Conservation (phyloP, 2,888 invertebrate species). For the Tachystola acroxantha region DNA sequence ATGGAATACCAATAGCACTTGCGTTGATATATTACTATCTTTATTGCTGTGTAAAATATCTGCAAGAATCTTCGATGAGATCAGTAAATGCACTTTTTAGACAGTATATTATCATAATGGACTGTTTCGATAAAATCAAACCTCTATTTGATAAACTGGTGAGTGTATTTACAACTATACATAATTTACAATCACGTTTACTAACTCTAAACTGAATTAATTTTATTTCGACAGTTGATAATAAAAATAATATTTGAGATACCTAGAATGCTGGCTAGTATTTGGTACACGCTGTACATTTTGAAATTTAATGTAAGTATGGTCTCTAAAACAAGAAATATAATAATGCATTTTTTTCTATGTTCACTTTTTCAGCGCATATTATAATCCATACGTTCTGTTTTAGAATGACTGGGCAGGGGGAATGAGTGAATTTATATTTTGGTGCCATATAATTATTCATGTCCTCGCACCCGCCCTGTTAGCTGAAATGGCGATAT, state of each 20-base stretch:
- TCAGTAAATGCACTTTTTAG: background rate
- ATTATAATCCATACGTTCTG: too few species aligned
- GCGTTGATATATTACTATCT: background rate
- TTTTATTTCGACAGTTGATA: too few species aligned
- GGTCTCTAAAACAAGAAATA: too few species aligned
- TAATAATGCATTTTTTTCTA: too few species aligned
- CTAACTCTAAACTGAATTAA: too few species aligned
- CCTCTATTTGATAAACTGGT: conserved; percentile 12
- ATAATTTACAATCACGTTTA: too few species aligned
- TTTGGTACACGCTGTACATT: too few species aligned
- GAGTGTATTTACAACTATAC: background rate
- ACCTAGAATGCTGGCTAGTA: too few species aligned
- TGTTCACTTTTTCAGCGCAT: too few species aligned
- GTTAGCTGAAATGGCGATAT: background rate
- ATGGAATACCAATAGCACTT: background rate
- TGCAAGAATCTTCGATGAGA: background rate
- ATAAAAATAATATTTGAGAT: too few species aligned
- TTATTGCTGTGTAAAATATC: background rate
- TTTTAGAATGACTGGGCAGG: too few species aligned
- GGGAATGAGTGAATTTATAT: background rate
- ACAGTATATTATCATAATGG: conserved; percentile 4
- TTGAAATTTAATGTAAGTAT: too few species aligned
- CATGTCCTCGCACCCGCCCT: background rate
- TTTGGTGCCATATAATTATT: background rate
- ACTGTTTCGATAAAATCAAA: conserved; percentile 8